These are phyloP conservation scores for Tyrannus savana DNA, from an alignment of 2,113 vertebrate genomes.

Conservation along the genomic window DNA sequence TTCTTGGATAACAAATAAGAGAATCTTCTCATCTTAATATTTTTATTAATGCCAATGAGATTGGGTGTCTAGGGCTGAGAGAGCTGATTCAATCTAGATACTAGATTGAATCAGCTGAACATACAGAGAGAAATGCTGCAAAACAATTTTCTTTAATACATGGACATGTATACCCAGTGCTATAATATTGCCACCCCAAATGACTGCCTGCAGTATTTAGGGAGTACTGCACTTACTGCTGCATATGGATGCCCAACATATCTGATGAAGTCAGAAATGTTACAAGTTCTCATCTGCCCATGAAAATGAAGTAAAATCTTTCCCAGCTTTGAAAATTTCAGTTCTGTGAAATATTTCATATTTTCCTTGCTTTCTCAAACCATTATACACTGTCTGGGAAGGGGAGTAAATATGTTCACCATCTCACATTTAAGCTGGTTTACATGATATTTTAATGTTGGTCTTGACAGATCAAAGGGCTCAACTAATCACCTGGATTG, in stretches of 20 bases:
- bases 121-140: neutral
- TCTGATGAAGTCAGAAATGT: neutral
- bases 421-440: neutral
- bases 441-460: neutral
- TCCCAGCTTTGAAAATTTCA: neutral
- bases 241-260: neutral
- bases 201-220: neutral
- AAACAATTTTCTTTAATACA: neutral
- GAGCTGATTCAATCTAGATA: neutral
- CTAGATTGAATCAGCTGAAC: neutral
- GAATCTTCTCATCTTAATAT: neutral
- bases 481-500: neutral
- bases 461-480: neutral
- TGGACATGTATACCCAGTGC: neutral
- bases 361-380: neutral
- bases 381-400: neutral
- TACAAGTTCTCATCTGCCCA: neutral
- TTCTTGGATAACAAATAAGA: neutral
- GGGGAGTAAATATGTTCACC: neutral
- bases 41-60: neutral
- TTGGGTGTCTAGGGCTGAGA: neutral
- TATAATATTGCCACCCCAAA: neutral
- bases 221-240: rapidly evolving
- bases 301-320: conserved; percentile 12
- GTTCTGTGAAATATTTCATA: neutral